Evolutionary conservation across 2,797 vertebrate species (phyloP).

Genomic region (Chelonia mydas): DNA sequence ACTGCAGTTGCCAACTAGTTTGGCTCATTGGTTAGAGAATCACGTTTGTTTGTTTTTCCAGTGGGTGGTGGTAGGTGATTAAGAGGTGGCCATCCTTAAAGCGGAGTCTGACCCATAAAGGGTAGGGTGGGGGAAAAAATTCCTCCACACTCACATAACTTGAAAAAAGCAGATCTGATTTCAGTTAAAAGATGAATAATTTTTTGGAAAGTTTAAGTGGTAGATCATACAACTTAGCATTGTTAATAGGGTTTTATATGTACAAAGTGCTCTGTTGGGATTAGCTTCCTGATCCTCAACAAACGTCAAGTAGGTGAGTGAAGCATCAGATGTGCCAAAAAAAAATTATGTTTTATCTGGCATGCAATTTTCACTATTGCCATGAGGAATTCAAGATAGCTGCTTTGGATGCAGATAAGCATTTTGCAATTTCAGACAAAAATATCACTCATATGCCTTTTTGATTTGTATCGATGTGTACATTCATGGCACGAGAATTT

Average conservation of each 20-base stretch:
- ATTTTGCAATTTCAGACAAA: not conserved
- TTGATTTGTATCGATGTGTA: not conserved
- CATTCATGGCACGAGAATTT: not conserved
- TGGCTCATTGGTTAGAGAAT: not conserved
- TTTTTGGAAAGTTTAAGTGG: not conserved
- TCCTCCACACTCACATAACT: too few species aligned
- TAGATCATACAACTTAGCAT: not conserved
- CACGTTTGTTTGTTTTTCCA: not conserved
- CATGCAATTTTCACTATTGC: rapidly evolving
- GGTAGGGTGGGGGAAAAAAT: rapidly evolving
- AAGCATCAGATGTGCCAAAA: not conserved
- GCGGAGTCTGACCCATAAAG: not conserved
- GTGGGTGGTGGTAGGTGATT: not conserved
- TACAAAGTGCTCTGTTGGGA: not conserved
- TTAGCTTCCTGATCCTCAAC: not conserved
- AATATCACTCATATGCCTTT: not conserved
- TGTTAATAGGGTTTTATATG: not conserved
- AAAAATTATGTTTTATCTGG: not conserved
- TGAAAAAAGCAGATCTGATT: not conserved
- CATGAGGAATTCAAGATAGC: not conserved
- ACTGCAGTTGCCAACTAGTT: not conserved
- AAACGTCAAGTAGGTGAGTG: not conserved
- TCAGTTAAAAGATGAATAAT: not conserved
- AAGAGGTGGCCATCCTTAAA: not conserved
- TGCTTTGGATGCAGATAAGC: not conserved